A percentile compares a stretch with the other conserved stretches of the same genome.
Conservation (phyloP, 2,797 vertebrate species). For the Cercopithecus neglectus region DNA sequence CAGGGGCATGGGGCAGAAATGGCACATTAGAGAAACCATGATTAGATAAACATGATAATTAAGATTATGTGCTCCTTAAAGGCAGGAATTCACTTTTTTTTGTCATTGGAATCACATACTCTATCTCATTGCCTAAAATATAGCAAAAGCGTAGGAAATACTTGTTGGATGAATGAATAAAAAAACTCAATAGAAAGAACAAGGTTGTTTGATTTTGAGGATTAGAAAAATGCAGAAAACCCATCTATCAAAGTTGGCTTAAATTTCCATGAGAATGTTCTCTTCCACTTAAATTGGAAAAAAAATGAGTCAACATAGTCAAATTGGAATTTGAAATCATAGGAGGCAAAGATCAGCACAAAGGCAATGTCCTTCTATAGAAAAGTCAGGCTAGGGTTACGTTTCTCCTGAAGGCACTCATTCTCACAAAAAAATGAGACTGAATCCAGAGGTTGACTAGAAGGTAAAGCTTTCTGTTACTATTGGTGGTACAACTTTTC, state of each 20-base stretch:
- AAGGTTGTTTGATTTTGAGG: slow-evolving; percentile 17
- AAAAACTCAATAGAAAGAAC: neutral
- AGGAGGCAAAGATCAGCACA: neutral
- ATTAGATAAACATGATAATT: neutral
- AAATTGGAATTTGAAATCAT: neutral
- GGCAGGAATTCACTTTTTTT: neutral
- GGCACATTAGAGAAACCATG: neutral
- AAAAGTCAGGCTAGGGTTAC: neutral
- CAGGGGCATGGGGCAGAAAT: neutral
- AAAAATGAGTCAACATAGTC: neutral
- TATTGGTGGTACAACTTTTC: neutral
- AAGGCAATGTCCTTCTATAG: neutral
- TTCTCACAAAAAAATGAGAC: neutral
- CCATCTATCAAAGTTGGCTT: neutral
- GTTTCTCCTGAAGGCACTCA: neutral
- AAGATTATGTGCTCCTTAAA: neutral
- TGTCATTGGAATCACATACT: neutral
- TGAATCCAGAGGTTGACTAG: neutral
- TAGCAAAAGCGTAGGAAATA: neutral
- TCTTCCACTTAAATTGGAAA: neutral
- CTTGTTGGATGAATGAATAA: neutral
- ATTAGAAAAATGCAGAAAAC: neutral
- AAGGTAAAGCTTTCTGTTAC: neutral
- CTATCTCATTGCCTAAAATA: neutral
- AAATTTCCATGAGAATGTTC: neutral